Evolutionary conservation across 2,113 vertebrate genomes (phyloP), one percentile per base, ranked within the genome.

Genomic region (Hirundichthys speculiger): DNA sequence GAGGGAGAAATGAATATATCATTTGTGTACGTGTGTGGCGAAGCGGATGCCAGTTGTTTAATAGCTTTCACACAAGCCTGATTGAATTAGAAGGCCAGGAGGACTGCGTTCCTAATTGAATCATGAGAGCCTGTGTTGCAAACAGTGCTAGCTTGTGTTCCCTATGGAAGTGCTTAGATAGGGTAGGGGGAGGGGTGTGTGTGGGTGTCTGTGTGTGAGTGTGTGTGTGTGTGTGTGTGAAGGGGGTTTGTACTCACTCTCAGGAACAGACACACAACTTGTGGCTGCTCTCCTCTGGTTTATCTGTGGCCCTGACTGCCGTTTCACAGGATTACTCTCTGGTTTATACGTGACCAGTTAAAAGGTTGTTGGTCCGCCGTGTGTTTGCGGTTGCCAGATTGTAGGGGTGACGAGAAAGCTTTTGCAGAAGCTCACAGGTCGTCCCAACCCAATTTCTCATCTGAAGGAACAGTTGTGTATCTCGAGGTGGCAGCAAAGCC

Each of bases 41-140:
- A 88, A 82, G 73, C 65, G 64, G 90, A 92, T 86, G 83, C 89
- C 86, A 90, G 89, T 88, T 77, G 79, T 88, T 85, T 91, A 92
- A 92, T 93, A 88, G 90, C 89, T 90, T 91, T 92, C 86, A 87
- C 91, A 90, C 88, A 88, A 82, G 82, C 86, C 70, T 90, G 87
- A 93, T 92, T 92, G 88, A 93, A 93, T 93, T 92, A 93, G 90
- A 72, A 43, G 79, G 76, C 68, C 59, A 83, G 78, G 63, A 85
- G 76, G 83, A 77, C 79, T 54, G 68, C 51, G 74, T 69, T 75
- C 85, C 73, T 92, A 92, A 93, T 93, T 93, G 84, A 92, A 92
- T 93, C 89, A 84, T 64, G 53, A 81, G 83, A 84, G 82, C 75
- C 73, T 83, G 85, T 85, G 83, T 87, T 77, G 79, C 84, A 87